These are phyloP conservation scores for Pseudococcus viburni DNA, from an alignment of 2,888 invertebrate species.

Conservation along the genomic window DNA sequence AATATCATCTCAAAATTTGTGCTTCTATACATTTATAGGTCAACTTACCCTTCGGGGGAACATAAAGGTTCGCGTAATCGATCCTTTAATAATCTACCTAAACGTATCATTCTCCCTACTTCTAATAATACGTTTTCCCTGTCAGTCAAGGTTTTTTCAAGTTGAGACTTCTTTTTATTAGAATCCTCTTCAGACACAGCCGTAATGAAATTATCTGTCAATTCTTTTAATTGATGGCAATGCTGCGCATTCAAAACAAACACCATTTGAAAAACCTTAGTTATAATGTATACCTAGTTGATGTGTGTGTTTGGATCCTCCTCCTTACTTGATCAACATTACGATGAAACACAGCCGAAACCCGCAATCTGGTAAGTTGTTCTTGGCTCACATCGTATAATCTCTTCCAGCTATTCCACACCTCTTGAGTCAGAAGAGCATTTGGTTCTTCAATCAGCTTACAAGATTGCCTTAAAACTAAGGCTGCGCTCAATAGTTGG, in stretches of 20 bases:
- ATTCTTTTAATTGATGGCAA: slow-evolving; percentile 76
- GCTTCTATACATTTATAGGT: not conserved
- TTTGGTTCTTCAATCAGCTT: slow-evolving; percentile 77
- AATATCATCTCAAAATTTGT: not conserved
- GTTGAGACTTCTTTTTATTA: slow-evolving; percentile 42
- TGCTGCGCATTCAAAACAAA: slow-evolving; percentile 72
- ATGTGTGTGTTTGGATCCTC: not conserved
- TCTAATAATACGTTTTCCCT: slow-evolving; percentile 79
- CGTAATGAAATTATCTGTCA: slow-evolving; percentile 76
- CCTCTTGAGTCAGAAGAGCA: slow-evolving; percentile 74
- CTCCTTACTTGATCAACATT: slow-evolving; percentile 73
- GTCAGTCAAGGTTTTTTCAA: slow-evolving; percentile 71
- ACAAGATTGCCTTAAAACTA: slow-evolving; percentile 81
- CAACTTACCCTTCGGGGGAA: slow-evolving; percentile 64
- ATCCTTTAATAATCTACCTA: slow-evolving; percentile 79
- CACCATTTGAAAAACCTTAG: not conserved
- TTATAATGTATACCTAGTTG: not conserved
- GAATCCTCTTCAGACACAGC: slow-evolving; percentile 70
- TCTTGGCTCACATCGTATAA: slow-evolving; percentile 81
- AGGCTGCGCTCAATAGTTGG: slow-evolving; percentile 82
- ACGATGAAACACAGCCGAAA: slow-evolving; percentile 83
- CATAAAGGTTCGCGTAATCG: slow-evolving; percentile 78
- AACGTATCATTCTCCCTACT: slow-evolving; percentile 80
- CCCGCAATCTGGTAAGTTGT: slow-evolving; percentile 82
- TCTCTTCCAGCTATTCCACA: slow-evolving; percentile 80